Conservation (phyloP, 2,797 vertebrate genomes). For the Staurois parvus region DNA sequence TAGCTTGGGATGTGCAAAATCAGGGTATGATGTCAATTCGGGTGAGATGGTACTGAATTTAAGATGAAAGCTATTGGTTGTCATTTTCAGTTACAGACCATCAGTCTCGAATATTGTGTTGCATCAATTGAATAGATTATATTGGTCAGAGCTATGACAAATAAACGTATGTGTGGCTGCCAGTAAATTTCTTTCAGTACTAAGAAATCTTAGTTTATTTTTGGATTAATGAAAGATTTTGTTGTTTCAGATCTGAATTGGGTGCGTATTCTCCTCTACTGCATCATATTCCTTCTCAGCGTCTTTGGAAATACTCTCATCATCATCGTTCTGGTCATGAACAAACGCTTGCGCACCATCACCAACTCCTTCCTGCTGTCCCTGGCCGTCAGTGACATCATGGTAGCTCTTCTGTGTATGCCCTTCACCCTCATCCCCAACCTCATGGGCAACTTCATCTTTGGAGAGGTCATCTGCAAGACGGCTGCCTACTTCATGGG, state of each 20-base stretch:
- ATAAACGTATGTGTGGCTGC: too few relatives aligned
- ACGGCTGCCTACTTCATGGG: conserved; percentile 94
- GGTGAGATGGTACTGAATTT: too few relatives aligned
- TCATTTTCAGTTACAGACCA: too few relatives aligned
- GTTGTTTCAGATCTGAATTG: conserved; percentile 74
- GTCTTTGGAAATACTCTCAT: conserved; percentile 90
- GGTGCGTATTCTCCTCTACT: conserved; percentile 87
- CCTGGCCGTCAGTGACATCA: conserved; percentile 91
- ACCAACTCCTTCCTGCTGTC: conserved; percentile 96
- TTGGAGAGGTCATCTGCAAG: conserved; percentile 91
- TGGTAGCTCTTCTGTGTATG: conserved; percentile 93
- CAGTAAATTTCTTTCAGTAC: too few relatives aligned
- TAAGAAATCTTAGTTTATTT: too few relatives aligned
- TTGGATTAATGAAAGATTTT: neutral
- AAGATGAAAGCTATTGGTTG: too few relatives aligned
- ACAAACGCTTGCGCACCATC: conserved; percentile 90
- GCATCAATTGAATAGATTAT: too few relatives aligned
- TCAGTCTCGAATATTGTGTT: too few relatives aligned
- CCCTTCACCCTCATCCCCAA: conserved; percentile 94
- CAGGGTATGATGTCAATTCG: too few relatives aligned
- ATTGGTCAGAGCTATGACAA: too few relatives aligned
- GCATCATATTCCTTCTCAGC: conserved; percentile 88
- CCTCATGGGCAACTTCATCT: conserved; percentile 92
- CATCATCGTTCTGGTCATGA: conserved; percentile 87
- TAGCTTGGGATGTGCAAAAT: too few relatives aligned